Evolutionary conservation across 2,888 invertebrate species (phyloP).

Genomic region (Anodontia alba): DNA sequence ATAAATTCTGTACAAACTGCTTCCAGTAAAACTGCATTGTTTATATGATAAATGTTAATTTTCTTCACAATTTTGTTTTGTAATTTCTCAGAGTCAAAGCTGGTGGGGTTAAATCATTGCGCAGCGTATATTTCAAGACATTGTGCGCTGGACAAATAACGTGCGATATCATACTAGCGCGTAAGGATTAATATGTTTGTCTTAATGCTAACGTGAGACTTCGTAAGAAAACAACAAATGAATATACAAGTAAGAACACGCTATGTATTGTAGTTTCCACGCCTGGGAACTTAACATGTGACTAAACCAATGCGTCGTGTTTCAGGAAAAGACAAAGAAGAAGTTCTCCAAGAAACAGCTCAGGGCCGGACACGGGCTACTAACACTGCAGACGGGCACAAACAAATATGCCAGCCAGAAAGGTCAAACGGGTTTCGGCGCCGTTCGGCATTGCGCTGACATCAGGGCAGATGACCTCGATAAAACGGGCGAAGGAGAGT

Average conservation of each 20-base stretch:
- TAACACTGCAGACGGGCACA: constrained; percentile 80
- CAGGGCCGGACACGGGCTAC: constrained; percentile 75
- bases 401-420: constrained; percentile 81
- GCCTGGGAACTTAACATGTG: constrained; percentile 5
- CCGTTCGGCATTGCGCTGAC: constrained; percentile 81
- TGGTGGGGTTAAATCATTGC: background rate
- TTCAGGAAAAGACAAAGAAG: constrained; percentile 38
- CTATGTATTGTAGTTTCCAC: background rate
- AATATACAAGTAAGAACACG: background rate
- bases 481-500: constrained; percentile 75
- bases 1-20: too few relatives aligned
- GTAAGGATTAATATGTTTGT: background rate
- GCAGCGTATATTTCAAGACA: background rate
- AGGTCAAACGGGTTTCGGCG: constrained; percentile 78
- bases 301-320: background rate
- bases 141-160: background rate
- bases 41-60: too few relatives aligned
- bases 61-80: too few relatives aligned
- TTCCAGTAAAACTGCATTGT: too few relatives aligned
- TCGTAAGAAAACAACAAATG: background rate
- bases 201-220: background rate
- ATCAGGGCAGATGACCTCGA: constrained; percentile 78
- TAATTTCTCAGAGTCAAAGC: too few relatives aligned
- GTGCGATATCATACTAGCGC: background rate
- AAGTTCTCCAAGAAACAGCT: constrained; percentile 82